A percentile compares a stretch with the other conserved stretches of the same genome.
Conservation (phyloP, 2,888 invertebrate species). For the Trichogramma evanescens region DNA sequence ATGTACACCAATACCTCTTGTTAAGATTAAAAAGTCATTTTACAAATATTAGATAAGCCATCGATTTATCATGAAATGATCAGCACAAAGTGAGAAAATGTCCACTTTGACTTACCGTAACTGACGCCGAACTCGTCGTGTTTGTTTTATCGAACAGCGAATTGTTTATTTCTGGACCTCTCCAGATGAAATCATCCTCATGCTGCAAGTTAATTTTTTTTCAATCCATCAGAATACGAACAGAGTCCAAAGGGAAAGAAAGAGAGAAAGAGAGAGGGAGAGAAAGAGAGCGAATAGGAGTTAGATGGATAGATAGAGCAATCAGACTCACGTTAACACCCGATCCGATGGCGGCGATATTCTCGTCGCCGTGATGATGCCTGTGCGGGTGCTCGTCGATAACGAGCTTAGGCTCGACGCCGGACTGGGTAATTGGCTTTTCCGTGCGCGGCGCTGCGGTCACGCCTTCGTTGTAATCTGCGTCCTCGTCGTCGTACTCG, state of each 20-base stretch:
- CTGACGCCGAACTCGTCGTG: neutral
- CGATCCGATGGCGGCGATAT: constrained; percentile 24
- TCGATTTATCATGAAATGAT: no score
- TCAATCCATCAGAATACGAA: neutral
- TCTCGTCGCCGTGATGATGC: constrained; percentile 46
- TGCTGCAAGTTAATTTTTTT: constrained; percentile 1
- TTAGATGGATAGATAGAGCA: no score
- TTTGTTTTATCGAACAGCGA: constrained; percentile 11
- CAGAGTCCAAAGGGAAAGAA: neutral
- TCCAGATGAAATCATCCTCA: constrained; percentile 18
- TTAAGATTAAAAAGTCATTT: no score
- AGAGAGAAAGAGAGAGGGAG: neutral
- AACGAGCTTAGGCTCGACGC: constrained; percentile 16
- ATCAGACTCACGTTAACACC: constrained; percentile 18
- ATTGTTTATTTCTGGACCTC: constrained; percentile 10
- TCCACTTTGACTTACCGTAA: constrained; percentile 12
- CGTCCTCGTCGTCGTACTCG: constrained; percentile 42
- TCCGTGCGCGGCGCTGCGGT: constrained; percentile 35
- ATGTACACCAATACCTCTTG: no score
- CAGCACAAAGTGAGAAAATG: neutral
- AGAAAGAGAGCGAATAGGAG: neutral
- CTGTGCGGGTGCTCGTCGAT: constrained; percentile 43
- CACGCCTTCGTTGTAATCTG: constrained; percentile 43
- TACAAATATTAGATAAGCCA: no score
- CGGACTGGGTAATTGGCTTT: constrained; percentile 24